Evolutionary conservation across 2,797 vertebrate species (phyloP).

Genomic region (Pangasius djambal): DNA sequence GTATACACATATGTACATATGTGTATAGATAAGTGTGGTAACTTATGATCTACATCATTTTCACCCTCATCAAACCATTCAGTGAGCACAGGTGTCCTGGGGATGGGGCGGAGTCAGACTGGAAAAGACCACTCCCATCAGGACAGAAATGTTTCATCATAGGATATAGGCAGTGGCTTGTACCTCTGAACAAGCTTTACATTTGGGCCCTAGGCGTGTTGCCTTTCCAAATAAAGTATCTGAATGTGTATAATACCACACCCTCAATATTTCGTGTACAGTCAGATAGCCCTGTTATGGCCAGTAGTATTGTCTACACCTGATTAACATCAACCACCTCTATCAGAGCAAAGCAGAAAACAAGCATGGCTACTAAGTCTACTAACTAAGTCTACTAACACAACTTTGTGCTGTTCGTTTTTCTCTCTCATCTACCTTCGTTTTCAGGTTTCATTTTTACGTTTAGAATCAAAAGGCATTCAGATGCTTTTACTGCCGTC

Average conservation of each 20-base stretch:
- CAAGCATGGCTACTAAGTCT: background rate
- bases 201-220: background rate
- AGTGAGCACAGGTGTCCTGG: background rate
- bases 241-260: background rate
- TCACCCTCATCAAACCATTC: background rate
- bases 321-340: background rate
- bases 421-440: background rate
- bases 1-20: background rate
- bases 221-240: background rate
- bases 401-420: background rate
- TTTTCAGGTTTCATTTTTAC: background rate
- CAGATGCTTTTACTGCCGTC: background rate
- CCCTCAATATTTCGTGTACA: background rate
- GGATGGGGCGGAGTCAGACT: no score
- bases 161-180: no score
- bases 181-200: background rate
- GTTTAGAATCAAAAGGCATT: background rate
- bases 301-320: background rate
- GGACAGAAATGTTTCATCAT: background rate
- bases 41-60: background rate
- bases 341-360: background rate
- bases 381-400: background rate
- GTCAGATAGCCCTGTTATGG: background rate
- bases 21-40: background rate
- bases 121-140: background rate